Evolutionary conservation across 2,888 invertebrate genomes (phyloP), one percentile per base, ranked within the genome.

Genomic region (Dendrolimus houi): DNA sequence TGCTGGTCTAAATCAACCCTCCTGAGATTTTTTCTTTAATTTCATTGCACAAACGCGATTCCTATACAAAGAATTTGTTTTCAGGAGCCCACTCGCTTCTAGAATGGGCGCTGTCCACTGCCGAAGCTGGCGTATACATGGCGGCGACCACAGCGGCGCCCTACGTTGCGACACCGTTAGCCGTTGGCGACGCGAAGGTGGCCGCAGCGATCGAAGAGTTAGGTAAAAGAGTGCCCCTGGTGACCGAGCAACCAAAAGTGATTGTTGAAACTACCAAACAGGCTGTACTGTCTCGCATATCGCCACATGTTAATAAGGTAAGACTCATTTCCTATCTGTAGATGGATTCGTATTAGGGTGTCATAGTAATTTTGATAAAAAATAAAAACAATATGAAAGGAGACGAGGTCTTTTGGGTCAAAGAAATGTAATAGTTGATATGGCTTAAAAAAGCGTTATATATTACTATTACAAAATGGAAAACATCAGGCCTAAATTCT

Each of bases 61-160:
- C 14, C 6, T 29, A 29, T 29, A 29, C 6, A 29, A 29, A 3
- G 29, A 29, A 29, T 29, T 29, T 29, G 6, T 29, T 29, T 29
- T 1, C 63, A 93, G 94, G 93, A 57, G 92, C 92, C 14, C 94
- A 94, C 74, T 92, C 93, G 7, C 87, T 94, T 56, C 87, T 94
- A 17, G 93, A 93, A 79, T 94, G 94, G 94, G 94, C 94, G 0
- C 81, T 94, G 6, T 92, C 92, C 17, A 93, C 94, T 1, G 93
- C 94, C 1, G 94, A 94, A 70, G 92, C 93, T 1, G 92, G 94
- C 1, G 89, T 93, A 41, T 87, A 92, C 41, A 91, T 92, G 64
- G 93, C 94, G 0, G 91, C 95, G 0, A 89, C 87, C 41, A 93
- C 93, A 2, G 93, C 93, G 0, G 92, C 89, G 1, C 94, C 94